Evolutionary conservation across 1,140 invertebrate genomes (phyloP), one percentile per base, ranked within the genome.

Genomic region (Hylaeus volcanicus): DNA sequence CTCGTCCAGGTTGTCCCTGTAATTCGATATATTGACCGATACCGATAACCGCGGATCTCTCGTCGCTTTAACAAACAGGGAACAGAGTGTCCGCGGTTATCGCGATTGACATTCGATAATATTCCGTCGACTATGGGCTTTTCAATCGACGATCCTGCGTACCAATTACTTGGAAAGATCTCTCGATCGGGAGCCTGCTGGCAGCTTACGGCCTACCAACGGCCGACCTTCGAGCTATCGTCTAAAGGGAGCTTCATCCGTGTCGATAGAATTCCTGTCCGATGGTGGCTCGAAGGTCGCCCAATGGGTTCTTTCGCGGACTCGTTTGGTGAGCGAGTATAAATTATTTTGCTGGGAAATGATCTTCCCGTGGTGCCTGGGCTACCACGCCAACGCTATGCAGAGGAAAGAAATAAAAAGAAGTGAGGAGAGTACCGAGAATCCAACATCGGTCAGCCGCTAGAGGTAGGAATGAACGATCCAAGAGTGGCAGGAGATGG

Each of bases 401-500:
- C 64, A 85, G 83, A 85, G 85, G 63, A 64, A 48, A 68, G 74
- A 85, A 83, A 72, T 73, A 88, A 87, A 82, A 88, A 81, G 74
- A 85, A 8, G 4, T 37, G 43, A 70, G 26, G 76, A 75, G 70
- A 76, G 86, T 85, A 85, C 74, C 86, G 79, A 82, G 86, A 88
- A 88, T 75, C 64, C 83, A 80, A 85, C 85, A 81, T 74, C 74
- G 86, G 80, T 87, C 78, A 65, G 69, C 74, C 83, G 76, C 86
- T 79, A 88, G 83, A 71, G 71, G 76, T 70, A 81, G 80, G 65
- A 80, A 85, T 72, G 68, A 71, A 85, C 86, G 76, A 83, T 88
- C 74, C 79, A 85, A 66, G 82, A 83, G 84, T 86, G 86, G 84
- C 88, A 88, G 87, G 88, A 89, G 88, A 90, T 90, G 83, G 88